Evolutionary conservation across 2,113 vertebrate genomes (phyloP), one percentile per base, ranked within the genome.

Genomic region (Odontesthes bonariensis): DNA sequence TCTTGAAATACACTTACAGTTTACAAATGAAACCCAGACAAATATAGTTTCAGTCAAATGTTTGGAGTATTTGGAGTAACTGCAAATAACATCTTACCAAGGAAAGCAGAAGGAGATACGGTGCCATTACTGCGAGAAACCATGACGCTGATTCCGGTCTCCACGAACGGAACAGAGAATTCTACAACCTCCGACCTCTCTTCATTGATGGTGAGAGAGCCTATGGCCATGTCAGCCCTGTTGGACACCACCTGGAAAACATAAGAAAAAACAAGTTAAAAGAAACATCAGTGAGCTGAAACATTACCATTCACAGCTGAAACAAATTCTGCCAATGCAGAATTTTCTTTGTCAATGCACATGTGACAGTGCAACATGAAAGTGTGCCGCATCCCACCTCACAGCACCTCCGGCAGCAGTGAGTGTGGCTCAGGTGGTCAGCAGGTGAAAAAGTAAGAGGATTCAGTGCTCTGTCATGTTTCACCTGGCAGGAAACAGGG

Each of bases 101-200:
- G 94, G 77, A 97, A 97, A 52, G 96, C 96, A 0, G 96, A 97
- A 0, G 96, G 96, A 1, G 96, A 97, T 9, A 97, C 96, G 0
- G 96, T 97, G 86, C 96, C 96, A 1, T 97, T 97, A 92, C 96
- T 97, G 9, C 96, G 95, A 0, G 96, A 96, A 47, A 97, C 96
- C 96, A 97, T 97, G 70, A 97, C 96, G 40, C 96, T 97, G 92
- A 97, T 97, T 63, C 96, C 95, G 0, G 96, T 97, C 91, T 97
- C 96, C 54, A 97, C 96, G 33, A 97, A 97, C 3, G 96, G 96
- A 8, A 97, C 96, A 0, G 96, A 96, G 88, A 97, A 97, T 89
- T 97, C 96, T 27, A 97, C 95, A 1, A 96, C 95, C 89, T 96
- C 96, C 0, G 96, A 96, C 27, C 96, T 91, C 82, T 97, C 96